Conservation (phyloP, 2,888 invertebrate genomes). For the Hypena proboscidalis region DNA sequence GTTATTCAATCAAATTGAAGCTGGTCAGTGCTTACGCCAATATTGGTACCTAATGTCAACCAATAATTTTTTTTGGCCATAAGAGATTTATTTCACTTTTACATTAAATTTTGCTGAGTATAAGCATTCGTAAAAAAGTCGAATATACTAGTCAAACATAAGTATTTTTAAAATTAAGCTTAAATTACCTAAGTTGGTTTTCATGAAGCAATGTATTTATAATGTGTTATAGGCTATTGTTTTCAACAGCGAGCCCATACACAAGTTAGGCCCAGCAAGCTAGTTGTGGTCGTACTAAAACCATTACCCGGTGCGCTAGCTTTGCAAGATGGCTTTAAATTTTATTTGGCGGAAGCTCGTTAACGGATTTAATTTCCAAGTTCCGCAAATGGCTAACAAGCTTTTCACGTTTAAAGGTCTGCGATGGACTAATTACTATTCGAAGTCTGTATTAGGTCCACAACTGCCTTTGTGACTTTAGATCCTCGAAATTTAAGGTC, state of each 20-base stretch:
- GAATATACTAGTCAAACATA: too few species aligned
- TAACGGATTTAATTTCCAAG: constrained; percentile 49
- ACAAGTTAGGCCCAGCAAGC: neutral
- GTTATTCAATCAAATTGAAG: too few species aligned
- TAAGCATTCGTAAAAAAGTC: too few species aligned
- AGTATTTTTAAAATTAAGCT: too few species aligned
- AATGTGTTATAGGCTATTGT: neutral
- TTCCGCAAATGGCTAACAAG: constrained; percentile 35
- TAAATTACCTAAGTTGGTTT: neutral
- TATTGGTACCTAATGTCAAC: too few species aligned
- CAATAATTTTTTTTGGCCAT: too few species aligned
- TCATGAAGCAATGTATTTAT: neutral
- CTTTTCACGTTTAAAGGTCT: constrained; percentile 44
- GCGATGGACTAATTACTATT: constrained; percentile 50
- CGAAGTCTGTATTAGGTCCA: constrained; percentile 42
- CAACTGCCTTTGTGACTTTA: constrained; percentile 37
- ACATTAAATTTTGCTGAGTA: too few species aligned
- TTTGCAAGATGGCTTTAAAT: constrained; percentile 35
- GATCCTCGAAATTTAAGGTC: constrained; percentile 13
- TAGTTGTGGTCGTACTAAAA: too few species aligned
- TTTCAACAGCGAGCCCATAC: neutral
- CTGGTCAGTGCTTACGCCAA: too few species aligned
- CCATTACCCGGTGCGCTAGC: neutral
- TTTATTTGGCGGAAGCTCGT: constrained; percentile 39
- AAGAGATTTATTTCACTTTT: too few species aligned